phyloP scores from a whole-genome alignment of 2,797 vertebrate species.

The Acanthopagrus latus region DNA sequence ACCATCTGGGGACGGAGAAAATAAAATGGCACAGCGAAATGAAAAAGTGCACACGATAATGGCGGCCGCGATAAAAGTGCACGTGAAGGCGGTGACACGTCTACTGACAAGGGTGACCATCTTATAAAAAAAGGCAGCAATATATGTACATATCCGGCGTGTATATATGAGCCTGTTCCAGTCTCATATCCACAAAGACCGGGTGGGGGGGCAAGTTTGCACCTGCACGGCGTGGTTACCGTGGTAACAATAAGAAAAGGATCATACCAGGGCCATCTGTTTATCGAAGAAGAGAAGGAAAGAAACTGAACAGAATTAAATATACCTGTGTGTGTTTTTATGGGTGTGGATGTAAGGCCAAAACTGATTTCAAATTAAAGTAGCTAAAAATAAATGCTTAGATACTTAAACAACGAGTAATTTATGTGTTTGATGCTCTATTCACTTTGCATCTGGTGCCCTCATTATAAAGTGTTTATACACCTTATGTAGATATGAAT shows the following conservation, averaged over 20 bases:
- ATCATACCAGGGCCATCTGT: slow-evolving; percentile 72
- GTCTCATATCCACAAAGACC: slow-evolving; percentile 56
- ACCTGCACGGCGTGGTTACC: slow-evolving; percentile 75
- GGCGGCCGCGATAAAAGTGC: slow-evolving; percentile 57
- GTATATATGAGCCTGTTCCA: slow-evolving; percentile 33
- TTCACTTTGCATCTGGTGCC: neutral
- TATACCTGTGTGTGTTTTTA: neutral
- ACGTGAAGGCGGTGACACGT: slow-evolving; percentile 37
- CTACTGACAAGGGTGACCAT: slow-evolving; percentile 43
- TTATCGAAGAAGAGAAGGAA: slow-evolving; percentile 49
- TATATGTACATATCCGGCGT: slow-evolving; percentile 13
- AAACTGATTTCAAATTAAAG: neutral
- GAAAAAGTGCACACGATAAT: slow-evolving; percentile 66
- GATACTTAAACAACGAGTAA: neutral
- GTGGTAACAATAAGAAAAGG: slow-evolving; percentile 74
- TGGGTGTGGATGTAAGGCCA: neutral
- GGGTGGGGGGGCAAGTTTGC: slow-evolving; percentile 64
- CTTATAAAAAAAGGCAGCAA: slow-evolving; percentile 12
- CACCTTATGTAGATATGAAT: neutral
- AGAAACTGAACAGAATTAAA: slow-evolving; percentile 27
- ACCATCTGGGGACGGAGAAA: slow-evolving; percentile 63
- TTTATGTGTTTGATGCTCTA: neutral
- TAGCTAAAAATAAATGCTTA: neutral
- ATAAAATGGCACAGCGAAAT: slow-evolving; percentile 50
- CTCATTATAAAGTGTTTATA: neutral